Base-by-base conservation (phyloP, 1,140 invertebrate genomes). In the Drosophila prosaltans region DNA sequence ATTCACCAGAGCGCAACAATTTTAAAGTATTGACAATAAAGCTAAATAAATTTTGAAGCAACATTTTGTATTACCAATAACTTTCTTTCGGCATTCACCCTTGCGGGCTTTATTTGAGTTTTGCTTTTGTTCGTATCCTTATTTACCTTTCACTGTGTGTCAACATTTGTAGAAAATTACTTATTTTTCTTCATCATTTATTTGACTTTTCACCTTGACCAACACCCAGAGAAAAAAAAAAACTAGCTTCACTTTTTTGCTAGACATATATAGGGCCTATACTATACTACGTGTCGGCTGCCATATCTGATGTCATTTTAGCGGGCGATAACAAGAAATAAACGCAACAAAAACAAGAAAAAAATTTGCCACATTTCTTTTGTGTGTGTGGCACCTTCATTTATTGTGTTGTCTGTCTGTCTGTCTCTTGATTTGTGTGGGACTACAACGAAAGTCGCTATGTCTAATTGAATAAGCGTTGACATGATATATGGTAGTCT, bases 1-100 rank as follows among this genome's bases (percentile, higher is more conserved):
- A 83, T 71, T 78, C 75, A 86, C 26, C 75, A 79, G 82, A 63
- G 82, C 82, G 82, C 82, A 85, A 86, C 82, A 85, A 85, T 85
- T 81, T 72, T 26, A 61, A 81, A 48, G 67, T 70, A 73, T 74
- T 77, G 81, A 74, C 81, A 78, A 61, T 65, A 30, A 64, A 65
- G 64, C 32, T 59, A 62, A 75, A 75, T 63, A 79, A 63, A 71
- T 75, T 79, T 78, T 68, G 63, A 67, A 65, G 24, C 59, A 39
- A 64, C 43, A 69, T 58, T 60, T 59, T 41, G 16, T 30, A 67
- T 45, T 61, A 28, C 64, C 51, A 55, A 55, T 28, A 55, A 28
- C 24, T 55, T 28, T 28, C 24, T 39, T 28, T 39, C 63, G 62
- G 40, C 58, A 16, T 10, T 73, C 55, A 36, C 59, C 21, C 8